Conservation (phyloP, 1,140 invertebrate species). For the Hypothenemus hampei region DNA sequence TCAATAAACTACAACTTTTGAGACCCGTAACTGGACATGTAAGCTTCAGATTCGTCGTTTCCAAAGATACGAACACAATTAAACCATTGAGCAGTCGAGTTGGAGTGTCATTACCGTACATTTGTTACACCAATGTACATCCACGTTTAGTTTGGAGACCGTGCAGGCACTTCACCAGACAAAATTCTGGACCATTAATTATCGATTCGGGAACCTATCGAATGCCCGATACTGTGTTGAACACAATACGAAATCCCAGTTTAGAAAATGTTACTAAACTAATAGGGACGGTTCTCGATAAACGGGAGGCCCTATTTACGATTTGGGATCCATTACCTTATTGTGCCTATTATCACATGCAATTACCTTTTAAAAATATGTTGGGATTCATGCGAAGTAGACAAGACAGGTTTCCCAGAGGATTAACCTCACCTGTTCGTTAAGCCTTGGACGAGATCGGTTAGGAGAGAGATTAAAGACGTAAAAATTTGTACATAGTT, state of each 20-base stretch:
- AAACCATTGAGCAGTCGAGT: constrained; percentile 64
- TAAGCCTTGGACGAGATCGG: constrained; percentile 22
- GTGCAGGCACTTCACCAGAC: constrained; percentile 55
- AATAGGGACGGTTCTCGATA: constrained; percentile 63
- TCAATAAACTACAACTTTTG: constrained; percentile 55
- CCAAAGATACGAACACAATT: constrained; percentile 47
- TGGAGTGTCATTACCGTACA: constrained; percentile 70
- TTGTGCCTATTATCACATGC: constrained; percentile 75
- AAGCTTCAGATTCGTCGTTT: constrained; percentile 64
- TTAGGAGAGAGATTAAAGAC: constrained; percentile 41
- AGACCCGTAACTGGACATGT: constrained; percentile 67
- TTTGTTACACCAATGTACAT: constrained; percentile 66
- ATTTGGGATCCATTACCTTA: constrained; percentile 80
- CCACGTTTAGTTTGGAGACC: constrained; percentile 59
- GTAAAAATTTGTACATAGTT: neutral
- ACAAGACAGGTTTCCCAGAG: constrained; percentile 39
- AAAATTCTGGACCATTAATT: constrained; percentile 50
- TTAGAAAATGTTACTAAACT: constrained; percentile 53
- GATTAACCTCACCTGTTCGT: constrained; percentile 39
- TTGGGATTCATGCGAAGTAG: constrained; percentile 47
- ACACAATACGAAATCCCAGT: constrained; percentile 46
- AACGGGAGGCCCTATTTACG: constrained; percentile 68
- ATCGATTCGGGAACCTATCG: constrained; percentile 49
- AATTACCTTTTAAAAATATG: constrained; percentile 62
- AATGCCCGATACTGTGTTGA: constrained; percentile 51